phyloP scores from a whole-genome alignment of 2,888 invertebrate genomes.

The Dynastes maya region DNA sequence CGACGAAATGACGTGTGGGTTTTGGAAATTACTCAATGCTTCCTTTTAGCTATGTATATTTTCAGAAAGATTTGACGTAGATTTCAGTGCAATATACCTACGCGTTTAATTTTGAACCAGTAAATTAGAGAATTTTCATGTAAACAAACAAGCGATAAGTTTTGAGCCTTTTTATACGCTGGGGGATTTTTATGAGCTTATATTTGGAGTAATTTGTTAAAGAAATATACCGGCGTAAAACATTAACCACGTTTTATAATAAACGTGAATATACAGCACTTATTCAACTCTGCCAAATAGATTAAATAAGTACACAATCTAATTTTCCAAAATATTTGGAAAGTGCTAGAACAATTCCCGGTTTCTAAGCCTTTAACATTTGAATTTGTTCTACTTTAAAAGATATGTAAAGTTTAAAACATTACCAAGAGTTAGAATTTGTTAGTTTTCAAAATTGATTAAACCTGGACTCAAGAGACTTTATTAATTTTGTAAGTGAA shows the following conservation, averaged over 20 bases:
- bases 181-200: neutral
- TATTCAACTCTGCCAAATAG: slow-evolving; percentile 4
- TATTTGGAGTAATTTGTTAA: neutral
- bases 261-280: neutral
- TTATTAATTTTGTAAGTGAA: too few relatives aligned
- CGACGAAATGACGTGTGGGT: slow-evolving; percentile 40
- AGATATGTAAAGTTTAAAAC: too few relatives aligned
- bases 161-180: neutral
- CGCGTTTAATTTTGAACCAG: slow-evolving; percentile 8
- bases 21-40: slow-evolving; percentile 24
- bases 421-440: too few relatives aligned
- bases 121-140: neutral
- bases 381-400: too few relatives aligned
- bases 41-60: neutral
- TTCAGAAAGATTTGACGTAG: slow-evolving; percentile 49
- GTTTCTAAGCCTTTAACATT: too few relatives aligned
- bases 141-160: neutral
- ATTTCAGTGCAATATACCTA: slow-evolving; percentile 22
- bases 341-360: too few relatives aligned
- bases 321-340: too few relatives aligned
- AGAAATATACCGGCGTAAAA: neutral
- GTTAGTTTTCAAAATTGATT: too few relatives aligned
- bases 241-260: neutral
- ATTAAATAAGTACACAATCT: neutral
- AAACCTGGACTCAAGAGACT: too few relatives aligned